Base-by-base conservation (phyloP, 2,888 invertebrate genomes). In the Papilio gigon region DNA sequence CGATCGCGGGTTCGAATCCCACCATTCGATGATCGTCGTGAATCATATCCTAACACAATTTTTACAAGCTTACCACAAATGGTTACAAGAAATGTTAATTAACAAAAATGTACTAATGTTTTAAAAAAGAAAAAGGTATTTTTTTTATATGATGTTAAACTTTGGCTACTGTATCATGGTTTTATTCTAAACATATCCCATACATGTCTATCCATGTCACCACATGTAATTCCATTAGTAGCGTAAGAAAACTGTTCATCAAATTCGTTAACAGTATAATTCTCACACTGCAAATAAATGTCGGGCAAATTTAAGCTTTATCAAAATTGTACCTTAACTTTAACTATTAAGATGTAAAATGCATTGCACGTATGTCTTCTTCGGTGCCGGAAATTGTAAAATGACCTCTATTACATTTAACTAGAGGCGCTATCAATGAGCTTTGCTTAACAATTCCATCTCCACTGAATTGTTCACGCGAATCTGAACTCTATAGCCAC, bases 231-330 rank as follows among this genome's bases (percentile, higher is more conserved):
- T 35, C 25, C 59, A 58, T 17, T 44, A 58, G 59, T 50, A 40
- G 33, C 37, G 59, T 53, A 30, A 42, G 60, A 47, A 65, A 65
- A 58, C 37, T n/a, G 22, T 17, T 60, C 68, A 71, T 71, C 63
- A 70, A 60, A 69, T 61, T 70, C 70, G 67, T 70, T 71, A 67
- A 17, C 65, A 59, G 63, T 67, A 40, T 72, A 70, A 72, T 71
- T 73, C 67, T 65, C 72, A 70, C 70, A 71, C 64, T 61, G 68
- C 56, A 35, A 42, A 58, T 35, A 12, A n/a, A 59, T 12, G 1
- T n/a, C n/a, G 14, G 20, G 4, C 25, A 12, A 17, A 44, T 22
- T 4, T 8, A 17, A 1, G 17, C 17, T 9, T 33, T 25, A 65
- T n/a, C 65, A 5, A 65, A 60, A 53, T 25, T 65, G 53, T 42